Base-by-base conservation (phyloP, 1,140 invertebrate species). In the Diachasma alloeum region DNA sequence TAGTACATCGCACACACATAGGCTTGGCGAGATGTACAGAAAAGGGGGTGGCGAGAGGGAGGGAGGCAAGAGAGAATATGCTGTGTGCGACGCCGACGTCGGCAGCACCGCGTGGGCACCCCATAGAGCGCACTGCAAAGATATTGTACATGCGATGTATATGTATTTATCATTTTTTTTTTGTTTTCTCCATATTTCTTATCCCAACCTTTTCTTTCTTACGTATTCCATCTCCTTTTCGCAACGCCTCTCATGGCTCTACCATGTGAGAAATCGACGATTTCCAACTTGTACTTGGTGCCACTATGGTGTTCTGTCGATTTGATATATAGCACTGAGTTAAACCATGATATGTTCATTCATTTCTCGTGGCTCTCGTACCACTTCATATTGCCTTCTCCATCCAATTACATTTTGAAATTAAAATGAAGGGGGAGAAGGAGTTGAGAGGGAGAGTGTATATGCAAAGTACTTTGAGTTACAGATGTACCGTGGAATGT, bases 101-200 rank as follows among this genome's bases (percentile, higher is more conserved):
- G 76, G 79, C 75, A 76, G 80, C 81, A 72, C 77, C 78, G 76
- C 77, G 77, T 75, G 67, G 82, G 80, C 80, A 83, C 81, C 81
- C 83, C 82, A 81, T 82, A 63, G 59, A 79, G 80, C 59, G 79
- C 81, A 82, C 72, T 42, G 74, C 63, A 44, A 56, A 75, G 73
- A 75, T 78, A 78, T 78, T 72, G 77, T 76, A 76, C 74, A 76
- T 71, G 67, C 39, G 36, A 56, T 68, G 69, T 76, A 67, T 69
- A 73, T 75, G 68, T 74, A 59, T 67, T 74, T 36, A 59, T 56
- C 48, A 22, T 22, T 22, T 56, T 56, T 56, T n/a, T 56, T 56
- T 19, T 17, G 9, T 63, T 63, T 63, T 63, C 59, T 2, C 8
- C 19, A 24, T 63, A 19, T 63, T 63, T 26, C 9, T 59, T 59